Evolutionary conservation across 2,888 invertebrate species (phyloP).

Genomic region (Drepanosiphum platanoidis): DNA sequence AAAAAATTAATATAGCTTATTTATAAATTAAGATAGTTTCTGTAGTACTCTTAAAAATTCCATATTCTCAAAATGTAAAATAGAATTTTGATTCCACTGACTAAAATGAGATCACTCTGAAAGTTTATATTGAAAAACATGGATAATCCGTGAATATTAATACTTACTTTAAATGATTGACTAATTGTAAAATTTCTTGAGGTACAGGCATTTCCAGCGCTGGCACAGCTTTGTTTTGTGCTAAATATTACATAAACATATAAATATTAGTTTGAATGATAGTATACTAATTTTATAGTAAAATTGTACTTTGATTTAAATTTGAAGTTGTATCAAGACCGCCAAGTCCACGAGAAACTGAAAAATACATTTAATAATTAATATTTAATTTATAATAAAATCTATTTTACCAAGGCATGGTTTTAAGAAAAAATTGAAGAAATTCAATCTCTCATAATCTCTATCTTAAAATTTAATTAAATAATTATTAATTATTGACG

Average conservation of each 20-base stretch:
- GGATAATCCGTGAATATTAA: not conserved
- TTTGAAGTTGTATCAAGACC: conserved; percentile 57
- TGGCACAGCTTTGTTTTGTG: conserved; percentile 50
- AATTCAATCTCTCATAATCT: not conserved
- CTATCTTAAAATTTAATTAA: too few relatives aligned
- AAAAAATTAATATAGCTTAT: not conserved
- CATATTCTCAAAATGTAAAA: too few relatives aligned
- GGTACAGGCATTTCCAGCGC: conserved; percentile 58
- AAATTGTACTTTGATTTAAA: conserved; percentile 42
- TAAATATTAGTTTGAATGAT: not conserved
- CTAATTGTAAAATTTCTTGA: conserved; percentile 53
- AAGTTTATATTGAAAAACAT: too few relatives aligned
- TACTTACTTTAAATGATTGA: conserved; percentile 52
- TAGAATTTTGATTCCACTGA: too few relatives aligned
- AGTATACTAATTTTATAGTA: not conserved
- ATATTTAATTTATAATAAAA: conserved; percentile 1
- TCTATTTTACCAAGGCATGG: too few relatives aligned
- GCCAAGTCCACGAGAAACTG: conserved; percentile 53
- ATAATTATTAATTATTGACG: too few relatives aligned
- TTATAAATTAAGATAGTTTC: not conserved
- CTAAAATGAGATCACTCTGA: too few relatives aligned
- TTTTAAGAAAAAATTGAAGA: too few relatives aligned
- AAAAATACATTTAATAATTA: conserved; percentile 15
- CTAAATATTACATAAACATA: conserved; percentile 32
- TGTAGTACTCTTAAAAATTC: too few relatives aligned